These are phyloP conservation scores for Imbricaverruca yamaguchii DNA, from an alignment of 2,888 invertebrate genomes.

Conservation along the genomic window DNA sequence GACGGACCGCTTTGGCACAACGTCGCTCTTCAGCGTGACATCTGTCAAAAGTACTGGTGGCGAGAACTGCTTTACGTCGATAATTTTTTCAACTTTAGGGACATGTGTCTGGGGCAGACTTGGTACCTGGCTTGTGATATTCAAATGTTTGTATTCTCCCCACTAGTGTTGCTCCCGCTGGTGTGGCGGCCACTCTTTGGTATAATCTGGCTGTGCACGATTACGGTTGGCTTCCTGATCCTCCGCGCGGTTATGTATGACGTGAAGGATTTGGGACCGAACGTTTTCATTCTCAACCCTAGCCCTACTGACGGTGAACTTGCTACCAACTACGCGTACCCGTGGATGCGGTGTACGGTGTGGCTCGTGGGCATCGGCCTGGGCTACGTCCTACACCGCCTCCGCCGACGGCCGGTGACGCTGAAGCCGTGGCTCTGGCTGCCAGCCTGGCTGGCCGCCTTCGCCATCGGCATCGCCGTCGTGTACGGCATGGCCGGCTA, in stretches of 20 bases:
- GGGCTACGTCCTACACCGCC: conserved; percentile 24
- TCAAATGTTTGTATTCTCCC: conserved; percentile 25
- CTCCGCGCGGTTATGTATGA: conserved; percentile 17
- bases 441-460: conserved; percentile 60
- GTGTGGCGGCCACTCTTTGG: conserved; percentile 11
- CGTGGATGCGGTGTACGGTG: conserved; percentile 26
- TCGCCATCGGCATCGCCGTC: conserved; percentile 59
- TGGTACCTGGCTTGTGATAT: conserved; percentile 27
- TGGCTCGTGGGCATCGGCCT: conserved; percentile 24
- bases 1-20: background rate
- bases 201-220: background rate
- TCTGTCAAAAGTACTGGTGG: background rate
- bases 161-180: conserved; percentile 24
- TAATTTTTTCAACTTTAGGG: background rate
- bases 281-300: background rate
- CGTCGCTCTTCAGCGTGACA: background rate
- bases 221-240: background rate
- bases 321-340: background rate
- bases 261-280: conserved; percentile 17
- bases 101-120: background rate
- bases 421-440: conserved; percentile 22
- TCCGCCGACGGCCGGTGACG: background rate
- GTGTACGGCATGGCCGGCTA: conserved; percentile 62
- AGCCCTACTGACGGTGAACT: background rate
- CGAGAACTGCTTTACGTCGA: background rate